A percentile compares a stretch with the other conserved stretches of the same genome.
These are phyloP conservation scores for Nothocercus julius DNA, from an alignment of 2,113 vertebrate genomes.

Conservation along the genomic window DNA sequence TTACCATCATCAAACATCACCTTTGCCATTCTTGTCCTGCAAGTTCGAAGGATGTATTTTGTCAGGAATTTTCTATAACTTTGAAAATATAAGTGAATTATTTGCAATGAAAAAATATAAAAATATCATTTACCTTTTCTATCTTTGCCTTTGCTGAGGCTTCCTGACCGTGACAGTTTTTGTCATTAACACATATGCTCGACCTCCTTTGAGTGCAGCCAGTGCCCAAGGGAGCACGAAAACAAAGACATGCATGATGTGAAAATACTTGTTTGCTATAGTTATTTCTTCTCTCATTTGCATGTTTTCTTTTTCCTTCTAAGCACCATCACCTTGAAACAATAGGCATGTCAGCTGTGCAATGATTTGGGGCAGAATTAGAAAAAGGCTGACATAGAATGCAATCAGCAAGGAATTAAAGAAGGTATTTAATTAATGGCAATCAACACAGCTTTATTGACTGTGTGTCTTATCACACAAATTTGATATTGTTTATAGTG, in stretches of 20 bases:
- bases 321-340: background rate
- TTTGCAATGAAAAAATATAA: background rate
- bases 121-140: background rate
- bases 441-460: conserved; percentile 8
- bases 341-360: background rate
- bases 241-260: background rate
- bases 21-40: background rate
- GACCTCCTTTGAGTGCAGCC: background rate
- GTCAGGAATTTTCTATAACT: background rate
- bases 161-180: background rate
- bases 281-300: background rate
- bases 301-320: background rate
- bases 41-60: background rate
- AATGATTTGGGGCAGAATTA: background rate
- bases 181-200: background rate
- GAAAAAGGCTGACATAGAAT: background rate
- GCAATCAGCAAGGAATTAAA: background rate
- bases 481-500: background rate
- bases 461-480: background rate
- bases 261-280: background rate
- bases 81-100: background rate
- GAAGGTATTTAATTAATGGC: conserved; percentile 15
- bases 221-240: background rate
- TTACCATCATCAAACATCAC: background rate
- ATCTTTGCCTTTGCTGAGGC: background rate